Evolutionary conservation across 2,113 vertebrate species (phyloP), one percentile per base, ranked within the genome.

Genomic region (Connochaetes taurinus): DNA sequence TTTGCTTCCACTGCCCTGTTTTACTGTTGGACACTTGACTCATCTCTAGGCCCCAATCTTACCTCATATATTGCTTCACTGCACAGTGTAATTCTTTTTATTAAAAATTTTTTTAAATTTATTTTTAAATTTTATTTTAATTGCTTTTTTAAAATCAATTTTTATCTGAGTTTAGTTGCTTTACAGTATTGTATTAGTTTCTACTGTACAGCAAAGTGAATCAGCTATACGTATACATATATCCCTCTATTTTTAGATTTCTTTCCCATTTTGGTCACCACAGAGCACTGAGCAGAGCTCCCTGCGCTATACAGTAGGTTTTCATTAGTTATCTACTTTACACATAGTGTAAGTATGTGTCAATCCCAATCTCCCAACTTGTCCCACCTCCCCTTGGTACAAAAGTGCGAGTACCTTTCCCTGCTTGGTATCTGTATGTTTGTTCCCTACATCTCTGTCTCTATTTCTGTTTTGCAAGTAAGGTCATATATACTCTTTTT

Each of bases 91-190:
- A 67, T 9, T 53, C 16, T 9, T 64, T 45, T 74, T 27, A 23
- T 23, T 71, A n/a, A 64, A 43, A 5, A 0, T 43, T 43, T 76
- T 76, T 43, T 43, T 0, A 0, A 74, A 74, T 27, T 27, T 76
- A 45, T 45, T 76, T 45, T 45, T 6, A 40, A 71, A 40, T 12
- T 78, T 78, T 78, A 45, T 78, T 45, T 76, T 45, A 43, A 14
- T 27, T 27, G 23, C 12, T 76, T 76, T 27, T 43, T 4, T 27
- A 27, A 76, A 76, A 76, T 76, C 12, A 14, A 76, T 43, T 76
- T 76, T 76, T 43, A 74, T 76, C 71, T 43, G 40, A 76, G 71
- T 76, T 43, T 25, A 43, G 40, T 76, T 76, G 71, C 40, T 43
- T 76, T 4, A 76, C 23, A 76, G 71, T 4, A 43, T 15, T 76